Conservation (phyloP, 37 sponge, comb jelly and placozoan species). For the Beroe ovata region DNA sequence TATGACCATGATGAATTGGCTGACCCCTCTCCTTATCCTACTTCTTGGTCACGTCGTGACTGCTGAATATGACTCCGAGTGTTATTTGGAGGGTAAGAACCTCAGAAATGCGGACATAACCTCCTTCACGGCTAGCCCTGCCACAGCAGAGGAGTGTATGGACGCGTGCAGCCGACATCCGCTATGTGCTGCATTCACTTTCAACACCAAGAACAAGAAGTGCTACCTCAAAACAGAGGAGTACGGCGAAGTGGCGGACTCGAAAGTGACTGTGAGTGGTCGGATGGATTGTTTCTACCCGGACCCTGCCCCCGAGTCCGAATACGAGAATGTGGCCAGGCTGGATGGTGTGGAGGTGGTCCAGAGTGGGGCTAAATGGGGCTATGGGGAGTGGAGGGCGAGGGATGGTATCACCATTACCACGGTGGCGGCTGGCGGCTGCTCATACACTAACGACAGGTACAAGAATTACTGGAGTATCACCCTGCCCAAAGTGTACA, state of each 20-base stretch:
- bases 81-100: background rate
- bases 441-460: background rate
- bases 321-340: conserved; percentile 1
- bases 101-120: background rate
- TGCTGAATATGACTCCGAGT: conserved; percentile 2
- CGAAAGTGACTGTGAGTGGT: background rate
- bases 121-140: background rate
- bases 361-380: background rate
- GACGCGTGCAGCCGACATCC: background rate
- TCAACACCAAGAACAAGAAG: background rate
- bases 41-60: no score
- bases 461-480: conserved; percentile 9
- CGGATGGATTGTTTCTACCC: background rate
- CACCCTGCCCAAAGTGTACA: conserved; percentile 6
- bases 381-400: background rate
- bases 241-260: background rate
- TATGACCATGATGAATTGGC: no score
- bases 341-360: background rate
- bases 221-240: background rate
- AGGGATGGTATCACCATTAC: background rate
- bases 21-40: no score
- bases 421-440: background rate
- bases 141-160: background rate
- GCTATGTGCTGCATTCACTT: background rate
- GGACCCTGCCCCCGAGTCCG: conserved; percentile 8